Conservation (phyloP, 53 echinoderm and acorn worm species). For the Zoroaster sp. region DNA sequence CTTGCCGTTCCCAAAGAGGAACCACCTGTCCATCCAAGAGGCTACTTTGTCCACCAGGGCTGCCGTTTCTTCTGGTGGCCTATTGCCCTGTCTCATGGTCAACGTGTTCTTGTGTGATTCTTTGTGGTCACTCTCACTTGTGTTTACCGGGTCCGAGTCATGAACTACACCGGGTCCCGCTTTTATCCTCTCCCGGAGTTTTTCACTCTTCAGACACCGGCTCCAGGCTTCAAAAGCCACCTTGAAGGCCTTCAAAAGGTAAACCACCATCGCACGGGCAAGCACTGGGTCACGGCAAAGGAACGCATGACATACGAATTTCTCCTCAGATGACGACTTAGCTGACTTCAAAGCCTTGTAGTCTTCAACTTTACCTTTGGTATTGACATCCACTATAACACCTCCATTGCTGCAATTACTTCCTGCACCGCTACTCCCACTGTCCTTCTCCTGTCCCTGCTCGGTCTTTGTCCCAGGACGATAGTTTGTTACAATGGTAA, state of each 20-base stretch:
- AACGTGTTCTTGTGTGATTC: background rate
- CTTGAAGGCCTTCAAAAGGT: constrained; percentile 86
- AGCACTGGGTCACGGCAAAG: constrained; percentile 67
- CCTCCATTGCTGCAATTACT: background rate
- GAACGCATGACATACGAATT: constrained; percentile 84
- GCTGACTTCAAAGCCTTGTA: constrained; percentile 22
- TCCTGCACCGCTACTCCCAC: background rate
- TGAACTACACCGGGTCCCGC: constrained; percentile 56
- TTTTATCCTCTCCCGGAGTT: constrained; percentile 60
- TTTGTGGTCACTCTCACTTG: background rate
- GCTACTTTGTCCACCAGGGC: constrained; percentile 69
- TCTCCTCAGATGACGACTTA: constrained; percentile 16
- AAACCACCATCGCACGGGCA: constrained; percentile 87
- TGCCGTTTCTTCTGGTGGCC: constrained; percentile 40
- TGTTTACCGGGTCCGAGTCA: background rate
- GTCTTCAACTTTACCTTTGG: constrained; percentile 33
- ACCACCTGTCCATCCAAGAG: constrained; percentile 76
- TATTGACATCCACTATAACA: constrained; percentile 1
- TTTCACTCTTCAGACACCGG: constrained; percentile 66
- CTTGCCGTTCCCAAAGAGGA: constrained; percentile 56
- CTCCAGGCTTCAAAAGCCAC: constrained; percentile 80
- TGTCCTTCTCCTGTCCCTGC: constrained; percentile 14
- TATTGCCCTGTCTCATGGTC: background rate
- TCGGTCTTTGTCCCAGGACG: constrained; percentile 36
- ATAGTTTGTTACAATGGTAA: constrained; percentile 87